Percentiles rank a stretch among this genome's conserved stretches.
Evolutionary conservation across 2,888 invertebrate species (phyloP).

Genomic region (Polydrusus cervinus): DNA sequence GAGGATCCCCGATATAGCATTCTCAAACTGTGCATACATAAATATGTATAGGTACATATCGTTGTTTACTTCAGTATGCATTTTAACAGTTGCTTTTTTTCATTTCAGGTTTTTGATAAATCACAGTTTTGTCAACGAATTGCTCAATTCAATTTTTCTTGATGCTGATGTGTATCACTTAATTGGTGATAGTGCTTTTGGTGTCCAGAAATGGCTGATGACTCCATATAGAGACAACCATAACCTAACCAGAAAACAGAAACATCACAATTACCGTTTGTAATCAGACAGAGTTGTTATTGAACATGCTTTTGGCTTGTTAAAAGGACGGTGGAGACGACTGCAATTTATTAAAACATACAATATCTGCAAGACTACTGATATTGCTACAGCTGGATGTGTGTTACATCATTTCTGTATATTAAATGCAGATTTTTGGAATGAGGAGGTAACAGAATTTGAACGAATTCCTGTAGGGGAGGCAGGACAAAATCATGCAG

Average conservation of each 20-base stretch:
- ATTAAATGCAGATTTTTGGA: background rate
- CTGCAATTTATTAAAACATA: slow-evolving; percentile 53
- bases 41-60: too few species aligned
- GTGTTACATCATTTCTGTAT: slow-evolving; percentile 51
- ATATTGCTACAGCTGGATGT: slow-evolving; percentile 50
- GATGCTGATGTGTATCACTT: slow-evolving; percentile 24
- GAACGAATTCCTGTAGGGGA: background rate
- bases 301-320: slow-evolving; percentile 50
- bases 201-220: slow-evolving; percentile 46
- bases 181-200: slow-evolving; percentile 52
- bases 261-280: slow-evolving; percentile 48
- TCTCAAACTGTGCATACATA: too few species aligned
- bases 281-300: slow-evolving; percentile 37
- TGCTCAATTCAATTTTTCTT: background rate
- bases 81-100: too few species aligned
- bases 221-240: slow-evolving; percentile 44
- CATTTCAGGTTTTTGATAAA: background rate
- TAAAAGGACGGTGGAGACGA: slow-evolving; percentile 52
- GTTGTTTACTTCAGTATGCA: too few species aligned
- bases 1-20: too few species aligned
- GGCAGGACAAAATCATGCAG: background rate
- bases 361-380: slow-evolving; percentile 48
- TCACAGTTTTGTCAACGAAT: background rate
- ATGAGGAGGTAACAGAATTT: background rate
- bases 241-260: slow-evolving; percentile 41